Base-by-base conservation (phyloP, 2,888 invertebrate genomes). In the Graphium colonna region DNA sequence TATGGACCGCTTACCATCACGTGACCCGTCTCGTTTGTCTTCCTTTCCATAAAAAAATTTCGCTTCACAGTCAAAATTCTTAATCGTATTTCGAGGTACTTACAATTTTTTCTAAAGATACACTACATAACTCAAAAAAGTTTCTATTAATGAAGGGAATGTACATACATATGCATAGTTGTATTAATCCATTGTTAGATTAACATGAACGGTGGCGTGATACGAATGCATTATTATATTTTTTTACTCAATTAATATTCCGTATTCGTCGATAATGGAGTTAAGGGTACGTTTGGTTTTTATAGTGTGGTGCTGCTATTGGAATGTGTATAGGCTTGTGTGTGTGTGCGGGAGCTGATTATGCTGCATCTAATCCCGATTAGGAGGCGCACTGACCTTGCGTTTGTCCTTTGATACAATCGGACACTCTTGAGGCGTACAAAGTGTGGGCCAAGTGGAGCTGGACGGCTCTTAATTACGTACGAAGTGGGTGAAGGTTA, bases 361-460 rank as follows among this genome's bases (percentile, higher is more conserved):
- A 9, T 42, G 26, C 18, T 53, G 33, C 51, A 44, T 44, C 43
- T 49, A 49, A 40, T 45, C 49, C 44, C 40, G 44, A 49, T 50
- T 50, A 54, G 54, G 54, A 21, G 40, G 18, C 45, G 2, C 43
- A 49, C 33, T 45, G 54, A 54, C 54, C 54, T 54, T 54, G 54
- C 39, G 45, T 38, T 12, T 41, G 54, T 54, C 54, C 54, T 54
- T 45, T 54, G 45, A 16, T 44, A 41, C 46, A 41, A 52, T 40
- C 40, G 48, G 45, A n/a, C 16, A 12, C 49, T n/a, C 39, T 41
- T 33, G 46, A 39, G 48, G 38, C 44, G 13, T 38, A 47, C 42
- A 31, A 5, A 41, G 42, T 36, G 26, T 52, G 10, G 41, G 41
- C 33, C 40, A 18, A 43, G 40, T 42, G 10, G 42, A 36, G 26